Evolutionary conservation across 2,888 invertebrate genomes (phyloP).

Genomic region (Bibio marci): DNA sequence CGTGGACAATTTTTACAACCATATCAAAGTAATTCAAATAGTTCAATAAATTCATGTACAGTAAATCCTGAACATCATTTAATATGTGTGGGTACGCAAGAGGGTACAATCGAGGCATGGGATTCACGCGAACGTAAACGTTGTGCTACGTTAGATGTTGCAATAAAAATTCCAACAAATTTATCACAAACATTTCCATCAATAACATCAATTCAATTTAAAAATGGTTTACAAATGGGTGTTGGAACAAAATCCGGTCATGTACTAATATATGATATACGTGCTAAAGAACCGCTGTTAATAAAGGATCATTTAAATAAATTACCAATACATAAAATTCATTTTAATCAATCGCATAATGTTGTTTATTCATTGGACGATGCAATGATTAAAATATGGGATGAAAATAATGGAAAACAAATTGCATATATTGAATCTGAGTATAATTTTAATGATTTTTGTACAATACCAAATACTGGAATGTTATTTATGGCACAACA

Average conservation of each 20-base stretch:
- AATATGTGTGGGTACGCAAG: constrained; percentile 68
- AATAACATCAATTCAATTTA: constrained; percentile 62
- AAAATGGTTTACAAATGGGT: constrained; percentile 59
- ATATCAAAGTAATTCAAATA: constrained; percentile 47
- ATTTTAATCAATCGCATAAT: constrained; percentile 65
- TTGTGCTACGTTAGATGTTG: constrained; percentile 74
- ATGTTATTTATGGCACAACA: constrained; percentile 92
- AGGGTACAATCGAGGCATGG: constrained; percentile 93
- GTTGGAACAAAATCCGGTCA: constrained; percentile 93
- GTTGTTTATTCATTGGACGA: constrained; percentile 79
- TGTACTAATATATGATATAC: constrained; percentile 83
- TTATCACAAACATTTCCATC: constrained; percentile 27
- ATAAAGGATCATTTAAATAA: constrained; percentile 93
- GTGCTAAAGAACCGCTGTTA: constrained; percentile 72
- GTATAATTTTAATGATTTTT: constrained; percentile 76
- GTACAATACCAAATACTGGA: constrained; percentile 77
- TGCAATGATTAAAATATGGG: constrained; percentile 81
- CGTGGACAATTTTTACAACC: constrained; percentile 87
- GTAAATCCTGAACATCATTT: constrained; percentile 82
- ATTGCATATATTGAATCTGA: constrained; percentile 85
- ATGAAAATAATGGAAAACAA: constrained; percentile 74
- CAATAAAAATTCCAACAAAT: constrained; percentile 35
- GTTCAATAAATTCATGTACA: constrained; percentile 63
- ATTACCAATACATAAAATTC: constrained; percentile 73
- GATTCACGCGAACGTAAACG: constrained; percentile 69